Conservation (phyloP, 2,113 vertebrate species). For the Puntigrus tetrazona region DNA sequence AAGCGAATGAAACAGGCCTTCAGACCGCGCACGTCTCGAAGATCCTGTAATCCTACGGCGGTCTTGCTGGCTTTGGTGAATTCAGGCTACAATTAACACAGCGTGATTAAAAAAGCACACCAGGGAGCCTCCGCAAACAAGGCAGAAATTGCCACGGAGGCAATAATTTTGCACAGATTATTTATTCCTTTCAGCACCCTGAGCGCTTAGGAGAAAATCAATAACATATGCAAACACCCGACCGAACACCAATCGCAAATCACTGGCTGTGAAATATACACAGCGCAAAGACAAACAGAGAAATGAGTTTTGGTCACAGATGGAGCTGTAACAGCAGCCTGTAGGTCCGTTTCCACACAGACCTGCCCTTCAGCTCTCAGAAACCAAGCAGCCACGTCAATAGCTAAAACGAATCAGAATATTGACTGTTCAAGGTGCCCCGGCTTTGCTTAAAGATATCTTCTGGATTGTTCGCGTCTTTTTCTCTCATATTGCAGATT, state of each 20-base stretch:
- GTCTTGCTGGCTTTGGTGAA: conserved; percentile 14
- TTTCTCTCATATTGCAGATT: neutral
- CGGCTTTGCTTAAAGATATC: neutral
- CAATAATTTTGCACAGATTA: conserved; percentile 69
- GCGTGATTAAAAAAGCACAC: conserved; percentile 65
- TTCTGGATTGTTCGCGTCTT: conserved; percentile 4
- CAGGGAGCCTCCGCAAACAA: conserved; percentile 63
- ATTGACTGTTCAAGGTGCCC: conserved; percentile 17
- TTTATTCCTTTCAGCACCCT: conserved; percentile 63
- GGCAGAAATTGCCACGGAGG: conserved; percentile 63
- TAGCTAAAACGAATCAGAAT: conserved; percentile 28
- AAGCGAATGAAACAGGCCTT: neutral
- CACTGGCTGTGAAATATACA: conserved; percentile 62
- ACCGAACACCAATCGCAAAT: conserved; percentile 68
- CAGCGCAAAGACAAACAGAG: conserved; percentile 36
- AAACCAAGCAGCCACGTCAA: conserved; percentile 38
- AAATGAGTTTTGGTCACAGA: conserved; percentile 44
- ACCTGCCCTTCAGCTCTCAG: conserved; percentile 18
- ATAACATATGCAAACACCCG: conserved; percentile 73
- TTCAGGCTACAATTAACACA: conserved; percentile 54
- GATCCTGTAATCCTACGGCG: neutral
- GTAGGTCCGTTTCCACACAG: conserved; percentile 6
- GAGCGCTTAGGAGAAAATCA: conserved; percentile 68
- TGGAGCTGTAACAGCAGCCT: conserved; percentile 39
- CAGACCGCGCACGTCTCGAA: conserved; percentile 5